Evolutionary conservation across 2,888 invertebrate species (phyloP).

Genomic region (Nomada hirtipes): DNA sequence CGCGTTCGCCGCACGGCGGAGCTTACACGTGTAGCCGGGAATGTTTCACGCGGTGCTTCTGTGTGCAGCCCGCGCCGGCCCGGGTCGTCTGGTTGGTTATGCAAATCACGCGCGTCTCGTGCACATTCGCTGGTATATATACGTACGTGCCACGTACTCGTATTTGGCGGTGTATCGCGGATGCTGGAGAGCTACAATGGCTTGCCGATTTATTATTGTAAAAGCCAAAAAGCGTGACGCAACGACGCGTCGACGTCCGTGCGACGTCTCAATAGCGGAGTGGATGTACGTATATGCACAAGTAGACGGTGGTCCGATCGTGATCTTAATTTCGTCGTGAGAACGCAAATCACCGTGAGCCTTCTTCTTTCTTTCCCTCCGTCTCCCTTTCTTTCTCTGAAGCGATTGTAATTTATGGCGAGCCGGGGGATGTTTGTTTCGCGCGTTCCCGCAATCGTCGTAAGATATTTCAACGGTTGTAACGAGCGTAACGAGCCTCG

Average conservation of each 20-base stretch:
- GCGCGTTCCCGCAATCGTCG: slow-evolving; percentile 27
- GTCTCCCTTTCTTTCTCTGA: neutral
- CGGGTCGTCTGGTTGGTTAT: slow-evolving; percentile 75
- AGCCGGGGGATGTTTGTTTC: slow-evolving; percentile 54
- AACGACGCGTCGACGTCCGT: slow-evolving; percentile 74
- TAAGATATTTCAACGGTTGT: slow-evolving; percentile 45
- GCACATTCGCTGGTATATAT: slow-evolving; percentile 19
- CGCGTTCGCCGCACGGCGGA: slow-evolving; percentile 48
- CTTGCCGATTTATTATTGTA: slow-evolving; percentile 79
- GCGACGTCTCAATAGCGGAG: slow-evolving; percentile 76
- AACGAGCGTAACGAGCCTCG: slow-evolving; percentile 45
- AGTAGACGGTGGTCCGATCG: slow-evolving; percentile 23
- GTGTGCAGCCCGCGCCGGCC: slow-evolving; percentile 49
- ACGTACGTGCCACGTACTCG: slow-evolving; percentile 6
- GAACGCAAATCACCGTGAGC: slow-evolving; percentile 37
- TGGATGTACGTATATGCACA: neutral
- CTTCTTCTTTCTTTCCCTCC: neutral
- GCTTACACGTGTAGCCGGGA: slow-evolving; percentile 68
- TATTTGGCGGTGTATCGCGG: slow-evolving; percentile 37
- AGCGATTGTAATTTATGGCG: slow-evolving; percentile 47
- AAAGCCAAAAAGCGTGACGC: slow-evolving; percentile 74
- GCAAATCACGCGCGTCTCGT: slow-evolving; percentile 76
- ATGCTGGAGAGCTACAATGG: slow-evolving; percentile 74
- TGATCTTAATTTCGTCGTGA: slow-evolving; percentile 68
- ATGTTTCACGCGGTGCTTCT: slow-evolving; percentile 64